These are phyloP conservation scores for Holothuria scabra DNA, from an alignment of 53 echinoderm and acorn worm species.

Conservation along the genomic window DNA sequence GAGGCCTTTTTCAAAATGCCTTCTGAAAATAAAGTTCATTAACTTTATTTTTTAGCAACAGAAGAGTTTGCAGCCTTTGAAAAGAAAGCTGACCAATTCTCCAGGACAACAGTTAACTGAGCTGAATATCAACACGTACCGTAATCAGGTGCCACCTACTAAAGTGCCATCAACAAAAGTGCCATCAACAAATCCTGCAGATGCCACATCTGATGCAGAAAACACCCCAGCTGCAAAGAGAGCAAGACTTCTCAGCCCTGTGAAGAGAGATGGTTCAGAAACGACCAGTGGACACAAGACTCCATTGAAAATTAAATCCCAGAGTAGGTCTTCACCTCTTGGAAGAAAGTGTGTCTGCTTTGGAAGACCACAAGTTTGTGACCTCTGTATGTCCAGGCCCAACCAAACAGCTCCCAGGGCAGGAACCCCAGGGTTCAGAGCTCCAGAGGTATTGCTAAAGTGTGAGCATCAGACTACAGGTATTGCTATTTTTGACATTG, in stretches of 20 bases:
- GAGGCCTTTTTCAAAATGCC: no score
- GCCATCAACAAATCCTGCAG: conserved; percentile 32
- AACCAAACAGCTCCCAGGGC: conserved; percentile 90
- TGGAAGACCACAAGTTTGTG: conserved; percentile 80
- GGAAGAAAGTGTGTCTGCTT: conserved; percentile 69
- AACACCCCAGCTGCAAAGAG: conserved; percentile 36
- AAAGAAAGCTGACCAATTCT: conserved; percentile 18
- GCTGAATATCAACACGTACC: conserved; percentile 83
- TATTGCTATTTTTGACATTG: conserved; percentile 29
- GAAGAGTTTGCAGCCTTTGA: background rate
- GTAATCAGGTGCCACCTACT: conserved; percentile 44
- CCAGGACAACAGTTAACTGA: conserved; percentile 58
- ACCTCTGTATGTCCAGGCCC: conserved; percentile 70
- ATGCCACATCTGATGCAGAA: conserved; percentile 28
- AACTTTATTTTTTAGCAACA: no score
- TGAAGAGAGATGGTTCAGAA: conserved; percentile 43
- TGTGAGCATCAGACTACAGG: conserved; percentile 95
- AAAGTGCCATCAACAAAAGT: conserved; percentile 23
- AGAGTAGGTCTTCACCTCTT: background rate
- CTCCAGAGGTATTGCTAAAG: conserved; percentile 95
- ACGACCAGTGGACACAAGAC: background rate
- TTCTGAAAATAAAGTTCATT: no score
- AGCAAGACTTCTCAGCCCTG: background rate
- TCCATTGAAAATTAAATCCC: background rate
- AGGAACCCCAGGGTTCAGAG: conserved; percentile 94